A percentile compares a stretch with the other conserved stretches of the same genome.
phyloP scores from a whole-genome alignment of 2,797 vertebrate species.

The Tragopan temminckii region DNA sequence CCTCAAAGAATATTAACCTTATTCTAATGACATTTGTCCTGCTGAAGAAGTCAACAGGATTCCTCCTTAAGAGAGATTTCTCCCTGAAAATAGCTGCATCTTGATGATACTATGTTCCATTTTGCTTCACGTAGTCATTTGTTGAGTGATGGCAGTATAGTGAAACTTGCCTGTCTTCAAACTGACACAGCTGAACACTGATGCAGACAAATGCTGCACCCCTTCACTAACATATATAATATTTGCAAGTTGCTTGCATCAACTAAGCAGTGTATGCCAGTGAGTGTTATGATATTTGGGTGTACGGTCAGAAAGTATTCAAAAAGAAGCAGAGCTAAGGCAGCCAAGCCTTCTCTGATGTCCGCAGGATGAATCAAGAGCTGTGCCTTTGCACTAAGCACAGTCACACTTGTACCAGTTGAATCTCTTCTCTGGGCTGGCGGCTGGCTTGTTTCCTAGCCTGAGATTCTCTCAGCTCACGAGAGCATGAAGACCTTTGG shows the following conservation, averaged over 20 bases:
- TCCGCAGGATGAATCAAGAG: neutral
- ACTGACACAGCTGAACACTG: neutral
- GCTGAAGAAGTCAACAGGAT: neutral
- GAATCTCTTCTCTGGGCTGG: neutral
- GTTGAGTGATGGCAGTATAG: neutral
- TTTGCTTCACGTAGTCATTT: neutral
- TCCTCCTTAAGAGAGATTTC: neutral
- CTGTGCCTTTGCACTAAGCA: neutral
- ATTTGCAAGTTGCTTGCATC: neutral
- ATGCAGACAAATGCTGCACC: neutral
- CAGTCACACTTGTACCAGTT: neutral
- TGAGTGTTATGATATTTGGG: neutral
- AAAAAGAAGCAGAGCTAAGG: neutral
- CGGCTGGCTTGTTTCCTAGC: neutral
- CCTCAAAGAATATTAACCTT: neutral
- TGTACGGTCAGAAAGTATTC: neutral
- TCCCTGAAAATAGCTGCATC: neutral
- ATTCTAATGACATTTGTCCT: neutral
- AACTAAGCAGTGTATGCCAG: neutral
- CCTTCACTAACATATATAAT: neutral
- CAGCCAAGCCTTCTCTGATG: neutral
- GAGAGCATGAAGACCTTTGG: neutral
- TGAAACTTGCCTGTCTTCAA: neutral
- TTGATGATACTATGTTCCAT: neutral
- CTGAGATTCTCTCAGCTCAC: neutral